Evolutionary conservation across 1,140 invertebrate species (phyloP).

Genomic region (Magallana ariakensis): DNA sequence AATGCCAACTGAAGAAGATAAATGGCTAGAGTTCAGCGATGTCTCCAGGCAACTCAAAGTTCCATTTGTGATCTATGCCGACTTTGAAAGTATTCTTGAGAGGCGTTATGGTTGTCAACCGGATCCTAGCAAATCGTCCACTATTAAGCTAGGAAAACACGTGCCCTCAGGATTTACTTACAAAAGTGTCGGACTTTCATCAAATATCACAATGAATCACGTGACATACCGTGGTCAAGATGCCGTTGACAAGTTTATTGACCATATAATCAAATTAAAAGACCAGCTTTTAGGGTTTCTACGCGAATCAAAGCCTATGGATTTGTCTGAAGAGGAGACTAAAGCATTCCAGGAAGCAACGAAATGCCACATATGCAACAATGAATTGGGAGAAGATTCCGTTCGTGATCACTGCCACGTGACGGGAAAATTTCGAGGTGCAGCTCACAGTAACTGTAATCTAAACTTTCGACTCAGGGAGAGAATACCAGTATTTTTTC

Average conservation of each 20-base stretch:
- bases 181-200: background rate
- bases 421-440: slow-evolving; percentile 37
- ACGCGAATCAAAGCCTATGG: background rate
- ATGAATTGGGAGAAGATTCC: background rate
- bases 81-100: slow-evolving; percentile 25
- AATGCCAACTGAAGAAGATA: slow-evolving; percentile 37
- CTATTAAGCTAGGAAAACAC: background rate
- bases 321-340: background rate
- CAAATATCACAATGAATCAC: background rate
- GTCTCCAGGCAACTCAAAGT: slow-evolving; percentile 35
- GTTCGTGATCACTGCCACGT: slow-evolving; percentile 30
- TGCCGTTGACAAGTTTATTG: background rate
- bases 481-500: background rate
- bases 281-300: background rate
- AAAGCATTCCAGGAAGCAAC: too few relatives aligned
- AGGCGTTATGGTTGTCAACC: background rate
- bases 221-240: slow-evolving; percentile 1
- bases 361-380: background rate
- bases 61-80: slow-evolving; percentile 7
- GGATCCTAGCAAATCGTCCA: background rate
- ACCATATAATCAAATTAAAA: slow-evolving; percentile 5
- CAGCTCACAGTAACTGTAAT: slow-evolving; percentile 38
- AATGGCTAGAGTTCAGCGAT: slow-evolving; percentile 35
- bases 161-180: too few relatives aligned
- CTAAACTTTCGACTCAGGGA: background rate